These are phyloP conservation scores for Anser brachyrhynchus DNA, from an alignment of 2,113 vertebrate species.

Conservation along the genomic window DNA sequence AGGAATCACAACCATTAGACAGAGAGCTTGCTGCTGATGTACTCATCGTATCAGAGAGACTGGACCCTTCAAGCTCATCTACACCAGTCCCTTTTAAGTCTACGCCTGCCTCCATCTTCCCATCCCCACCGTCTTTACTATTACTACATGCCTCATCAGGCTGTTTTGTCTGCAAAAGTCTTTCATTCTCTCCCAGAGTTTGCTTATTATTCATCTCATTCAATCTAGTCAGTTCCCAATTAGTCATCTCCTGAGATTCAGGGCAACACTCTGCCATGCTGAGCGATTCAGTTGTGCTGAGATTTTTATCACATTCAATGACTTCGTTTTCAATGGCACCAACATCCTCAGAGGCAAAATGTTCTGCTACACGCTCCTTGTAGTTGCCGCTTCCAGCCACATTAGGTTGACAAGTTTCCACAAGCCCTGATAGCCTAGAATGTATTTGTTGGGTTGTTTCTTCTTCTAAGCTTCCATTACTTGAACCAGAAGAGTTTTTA, in stretches of 20 bases:
- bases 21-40: constrained; percentile 72
- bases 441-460: constrained; percentile 50
- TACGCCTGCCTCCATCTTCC: constrained; percentile 43
- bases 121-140: constrained; percentile 53
- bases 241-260: constrained; percentile 72
- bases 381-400: constrained; percentile 54
- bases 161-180: constrained; percentile 45
- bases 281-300: constrained; percentile 46
- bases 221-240: constrained; percentile 73
- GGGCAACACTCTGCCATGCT: constrained; percentile 65
- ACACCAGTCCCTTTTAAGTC: constrained; percentile 55
- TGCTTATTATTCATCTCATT: constrained; percentile 72
- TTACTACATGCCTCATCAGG: constrained; percentile 55
- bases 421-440: constrained; percentile 46
- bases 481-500: constrained; percentile 53
- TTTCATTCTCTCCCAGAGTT: constrained; percentile 72
- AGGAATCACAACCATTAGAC: constrained; percentile 83
- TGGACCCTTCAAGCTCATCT: constrained; percentile 66
- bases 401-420: constrained; percentile 41
- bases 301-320: constrained; percentile 59
- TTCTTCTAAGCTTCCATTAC: constrained; percentile 58
- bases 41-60: constrained; percentile 65
- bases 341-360: constrained; percentile 51
- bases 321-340: constrained; percentile 45
- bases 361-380: constrained; percentile 60